A percentile compares a stretch with the other conserved stretches of the same genome.
These are phyloP conservation scores for Rhynchopsitta pachyrhyncha DNA, from an alignment of 2,113 vertebrate genomes.

Conservation along the genomic window DNA sequence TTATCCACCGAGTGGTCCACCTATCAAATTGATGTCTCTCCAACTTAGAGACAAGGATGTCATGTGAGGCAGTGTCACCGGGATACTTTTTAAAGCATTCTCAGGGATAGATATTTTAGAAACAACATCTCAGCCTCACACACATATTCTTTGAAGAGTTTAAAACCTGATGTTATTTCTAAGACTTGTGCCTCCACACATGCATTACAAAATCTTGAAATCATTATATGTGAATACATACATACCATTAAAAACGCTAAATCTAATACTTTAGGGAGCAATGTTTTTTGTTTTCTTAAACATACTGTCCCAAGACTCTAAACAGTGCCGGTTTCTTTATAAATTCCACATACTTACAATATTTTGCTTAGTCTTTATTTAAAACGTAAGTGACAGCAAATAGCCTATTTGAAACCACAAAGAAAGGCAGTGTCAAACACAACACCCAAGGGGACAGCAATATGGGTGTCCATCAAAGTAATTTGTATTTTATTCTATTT, in stretches of 20 bases:
- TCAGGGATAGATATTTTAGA: background rate
- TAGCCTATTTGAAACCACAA: conserved; percentile 12
- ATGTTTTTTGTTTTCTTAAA: background rate
- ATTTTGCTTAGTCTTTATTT: background rate
- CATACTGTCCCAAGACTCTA: background rate
- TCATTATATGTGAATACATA: background rate
- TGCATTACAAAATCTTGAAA: background rate
- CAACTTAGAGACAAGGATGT: too few species aligned
- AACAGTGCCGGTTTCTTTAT: background rate
- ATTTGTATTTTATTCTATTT: conserved; percentile 54
- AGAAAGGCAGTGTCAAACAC: conserved; percentile 45
- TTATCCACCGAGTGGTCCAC: too few species aligned
- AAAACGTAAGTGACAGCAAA: conserved; percentile 52
- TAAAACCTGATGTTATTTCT: background rate
- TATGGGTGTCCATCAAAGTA: conserved; percentile 1
- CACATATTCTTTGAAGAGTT: background rate
- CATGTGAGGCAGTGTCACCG: background rate
- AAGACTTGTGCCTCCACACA: background rate
- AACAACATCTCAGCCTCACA: background rate
- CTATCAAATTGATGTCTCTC: too few species aligned
- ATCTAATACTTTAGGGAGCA: background rate
- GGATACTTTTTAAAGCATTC: background rate
- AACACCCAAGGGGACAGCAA: conserved; percentile 32
- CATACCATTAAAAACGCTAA: background rate
- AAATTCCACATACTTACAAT: background rate